Percentiles rank a stretch among this genome's conserved stretches.
Conservation (phyloP, 2,797 vertebrate species). For the Eulemur coronatus region DNA sequence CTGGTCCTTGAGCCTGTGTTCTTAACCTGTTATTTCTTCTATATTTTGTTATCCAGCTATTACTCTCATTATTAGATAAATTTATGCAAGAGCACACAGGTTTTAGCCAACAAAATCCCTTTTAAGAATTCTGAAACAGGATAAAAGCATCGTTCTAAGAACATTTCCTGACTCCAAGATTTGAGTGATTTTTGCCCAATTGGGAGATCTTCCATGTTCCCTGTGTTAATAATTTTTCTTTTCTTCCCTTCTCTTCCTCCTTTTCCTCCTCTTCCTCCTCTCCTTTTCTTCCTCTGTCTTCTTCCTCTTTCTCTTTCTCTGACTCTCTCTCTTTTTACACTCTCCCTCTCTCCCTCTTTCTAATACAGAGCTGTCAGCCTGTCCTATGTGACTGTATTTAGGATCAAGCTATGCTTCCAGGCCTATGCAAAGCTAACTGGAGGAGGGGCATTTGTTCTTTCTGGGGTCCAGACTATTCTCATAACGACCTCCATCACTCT, state of each 20-base stretch:
- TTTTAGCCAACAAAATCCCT: background rate
- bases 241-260: background rate
- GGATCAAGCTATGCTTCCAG: background rate
- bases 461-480: background rate
- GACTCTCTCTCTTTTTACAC: background rate
- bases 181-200: background rate
- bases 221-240: background rate
- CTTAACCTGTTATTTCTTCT: background rate
- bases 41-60: background rate
- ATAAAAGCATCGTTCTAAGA: background rate
- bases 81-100: background rate
- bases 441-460: background rate
- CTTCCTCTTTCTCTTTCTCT: too few species aligned
- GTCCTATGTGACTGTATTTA: background rate
- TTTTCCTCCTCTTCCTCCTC: too few species aligned
- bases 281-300: background rate
- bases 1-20: background rate
- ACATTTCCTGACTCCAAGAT: background rate
- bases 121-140: slow-evolving; percentile 13
- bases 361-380: background rate
- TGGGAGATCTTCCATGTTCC: background rate
- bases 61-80: background rate
- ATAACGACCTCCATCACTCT: background rate
- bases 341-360: background rate
- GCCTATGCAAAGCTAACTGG: background rate